These are phyloP conservation scores for Bos taurus DNA, from an alignment of 2,113 vertebrate genomes.

Conservation along the genomic window ARS-UCD2.0 NC_037331.1:54033501-54034000, in stretches of 20 bases:
- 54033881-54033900: neutral
- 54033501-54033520: neutral
- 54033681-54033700: neutral
- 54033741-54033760: neutral
- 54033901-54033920: neutral
- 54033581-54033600: neutral
- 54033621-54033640: slow-evolving; percentile 26
- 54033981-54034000: neutral
- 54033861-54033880: slow-evolving; percentile 39
- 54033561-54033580: neutral
- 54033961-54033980: slow-evolving; percentile 8
- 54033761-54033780: neutral
- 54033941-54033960: neutral
- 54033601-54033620: neutral
- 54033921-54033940: neutral
- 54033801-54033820: neutral
- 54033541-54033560: neutral
- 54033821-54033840: neutral
- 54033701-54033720: neutral
- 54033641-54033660: neutral
- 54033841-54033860: neutral
- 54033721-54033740: neutral
- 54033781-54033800: neutral
- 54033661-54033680: slow-evolving; percentile 38
- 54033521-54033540: neutral